Evolutionary conservation across 1,140 invertebrate species (phyloP), one percentile per base, ranked within the genome.

Genomic region (Halictus rubicundus): DNA sequence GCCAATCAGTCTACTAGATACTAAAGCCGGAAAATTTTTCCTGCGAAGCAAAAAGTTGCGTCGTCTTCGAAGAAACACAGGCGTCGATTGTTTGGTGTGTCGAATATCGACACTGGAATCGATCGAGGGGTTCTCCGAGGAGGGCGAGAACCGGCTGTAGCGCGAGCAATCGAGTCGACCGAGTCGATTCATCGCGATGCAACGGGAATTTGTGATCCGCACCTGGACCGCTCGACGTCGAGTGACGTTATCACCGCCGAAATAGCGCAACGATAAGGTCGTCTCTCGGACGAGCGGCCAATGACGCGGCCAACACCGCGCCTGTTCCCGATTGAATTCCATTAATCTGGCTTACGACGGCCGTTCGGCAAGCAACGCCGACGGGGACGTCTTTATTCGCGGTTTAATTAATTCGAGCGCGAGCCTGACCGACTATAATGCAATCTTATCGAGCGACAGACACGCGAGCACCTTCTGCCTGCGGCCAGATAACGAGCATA

Each of bases 251-350:
- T 88, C 85, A 81, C 37, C 64, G 83, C 88, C 88, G 82, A 89
- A 89, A 89, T 89, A 88, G 80, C 81, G 86, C 83, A 78, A 68
- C 80, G 88, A 89, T 89, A 89, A 89, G 88, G 88, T 89, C 88
- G 86, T 86, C 80, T 87, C 85, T 81, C 83, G 87, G 87, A 86
- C 88, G 72, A 68, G 76, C 82, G 88, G 87, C 76, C 88, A 87
- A 86, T 88, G 88, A 89, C 88, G 80, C 82, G 60, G 68, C 60
- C 42, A 8, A 5, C 78, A 6, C 61, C 19, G n/a, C 68, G 12
- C 83, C 81, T 86, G 68, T 59, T 89, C 87, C 68, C 87, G 82
- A 81, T 85, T 87, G 88, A 89, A 89, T 89, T 88, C 83, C 79
- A 89, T 87, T 90, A 89, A 90, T 90, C 87, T 80, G 85, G 83